Conservation (phyloP, 2,888 invertebrate species). For the Orchestes rusci region DNA sequence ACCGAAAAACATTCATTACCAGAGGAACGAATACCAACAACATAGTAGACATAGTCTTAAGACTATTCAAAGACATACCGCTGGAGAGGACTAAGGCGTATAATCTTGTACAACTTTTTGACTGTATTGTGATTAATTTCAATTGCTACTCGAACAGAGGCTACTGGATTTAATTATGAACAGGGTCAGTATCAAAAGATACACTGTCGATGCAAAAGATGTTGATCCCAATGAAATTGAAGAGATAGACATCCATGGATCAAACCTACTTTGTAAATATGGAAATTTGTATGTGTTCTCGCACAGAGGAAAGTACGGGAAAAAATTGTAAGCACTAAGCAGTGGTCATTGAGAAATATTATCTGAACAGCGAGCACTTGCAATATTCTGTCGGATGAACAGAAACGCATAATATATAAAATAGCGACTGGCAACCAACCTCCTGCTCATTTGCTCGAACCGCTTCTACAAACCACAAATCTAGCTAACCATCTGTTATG, state of each 20-base stretch:
- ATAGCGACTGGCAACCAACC: conserved; percentile 1
- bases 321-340: conserved; percentile 2
- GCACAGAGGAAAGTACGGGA: conserved; percentile 8
- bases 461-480: no score
- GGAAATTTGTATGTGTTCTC: conserved; percentile 7
- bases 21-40: conserved; percentile 20
- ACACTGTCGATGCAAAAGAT: conserved; percentile 12
- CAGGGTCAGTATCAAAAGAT: conserved; percentile 11
- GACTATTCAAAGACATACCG: conserved; percentile 17
- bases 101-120: conserved; percentile 12
- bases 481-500: no score
- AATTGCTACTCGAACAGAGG: conserved; percentile 15
- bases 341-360: conserved; percentile 3
- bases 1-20: conserved; percentile 8
- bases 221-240: neutral
- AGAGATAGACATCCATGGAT: conserved; percentile 4
- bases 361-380: conserved; percentile 2
- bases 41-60: conserved; percentile 15
- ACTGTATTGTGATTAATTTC: conserved; percentile 12
- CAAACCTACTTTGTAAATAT: conserved; percentile 11
- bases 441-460: no score
- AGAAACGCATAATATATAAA: conserved; percentile 1
- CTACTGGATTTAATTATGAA: conserved; percentile 12
- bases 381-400: conserved; percentile 3
- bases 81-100: conserved; percentile 20